These are phyloP conservation scores for Sinocyclocheilus anophthalmus DNA, from an alignment of 2,113 vertebrate species.

Conservation along the genomic window DNA sequence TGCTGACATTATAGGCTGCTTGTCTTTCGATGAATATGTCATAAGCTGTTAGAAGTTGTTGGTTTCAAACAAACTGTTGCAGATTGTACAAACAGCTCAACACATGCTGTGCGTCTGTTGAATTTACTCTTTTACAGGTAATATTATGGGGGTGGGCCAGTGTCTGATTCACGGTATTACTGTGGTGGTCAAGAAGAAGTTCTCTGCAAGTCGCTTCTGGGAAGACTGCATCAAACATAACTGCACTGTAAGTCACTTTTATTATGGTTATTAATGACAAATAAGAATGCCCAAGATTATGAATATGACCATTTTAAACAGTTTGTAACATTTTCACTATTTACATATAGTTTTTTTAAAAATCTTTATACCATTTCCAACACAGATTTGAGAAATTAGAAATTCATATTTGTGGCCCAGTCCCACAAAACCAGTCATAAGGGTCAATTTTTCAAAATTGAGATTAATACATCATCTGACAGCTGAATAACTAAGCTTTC, in stretches of 20 bases:
- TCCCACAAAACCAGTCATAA: too few species aligned
- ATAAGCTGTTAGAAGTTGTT: not conserved
- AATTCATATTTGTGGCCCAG: not conserved
- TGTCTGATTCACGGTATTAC: constrained; percentile 87
- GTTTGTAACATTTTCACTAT: not conserved
- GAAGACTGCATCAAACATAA: constrained; percentile 86
- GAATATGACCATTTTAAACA: not conserved
- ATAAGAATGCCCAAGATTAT: not conserved
- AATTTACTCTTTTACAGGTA: constrained; percentile 71
- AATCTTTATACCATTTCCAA: too few species aligned
- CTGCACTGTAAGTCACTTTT: constrained; percentile 82
- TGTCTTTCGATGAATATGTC: not conserved
- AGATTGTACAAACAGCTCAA: not conserved
- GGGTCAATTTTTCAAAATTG: too few species aligned
- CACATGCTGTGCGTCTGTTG: not conserved
- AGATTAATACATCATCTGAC: too few species aligned
- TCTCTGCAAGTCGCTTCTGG: constrained; percentile 90
- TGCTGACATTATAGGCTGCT: not conserved
- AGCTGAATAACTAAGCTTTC: too few species aligned
- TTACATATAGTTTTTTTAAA: not conserved
- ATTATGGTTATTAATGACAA: not conserved
- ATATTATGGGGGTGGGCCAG: constrained; percentile 89
- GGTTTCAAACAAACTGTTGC: not conserved
- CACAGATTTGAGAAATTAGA: not conserved
- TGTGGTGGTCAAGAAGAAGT: constrained; percentile 85